Percentiles rank a stretch among this genome's conserved stretches.
These are phyloP conservation scores for Sebastes itinus DNA, from an alignment of 2,797 vertebrate genomes.

Conservation along the genomic window DNA sequence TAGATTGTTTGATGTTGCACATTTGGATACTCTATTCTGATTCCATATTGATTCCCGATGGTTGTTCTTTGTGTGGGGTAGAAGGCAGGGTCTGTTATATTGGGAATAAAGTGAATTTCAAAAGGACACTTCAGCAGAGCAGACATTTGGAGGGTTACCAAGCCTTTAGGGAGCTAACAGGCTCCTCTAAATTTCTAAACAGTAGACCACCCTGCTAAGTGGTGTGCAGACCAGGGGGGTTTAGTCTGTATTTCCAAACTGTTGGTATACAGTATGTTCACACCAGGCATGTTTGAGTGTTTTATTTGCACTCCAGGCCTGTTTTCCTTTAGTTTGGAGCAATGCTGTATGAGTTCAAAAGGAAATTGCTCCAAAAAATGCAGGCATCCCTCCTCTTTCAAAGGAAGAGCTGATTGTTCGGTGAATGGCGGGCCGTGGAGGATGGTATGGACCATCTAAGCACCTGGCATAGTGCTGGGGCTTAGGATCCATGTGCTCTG, in stretches of 20 bases:
- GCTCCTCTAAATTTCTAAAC: neutral
- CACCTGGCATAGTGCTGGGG: neutral
- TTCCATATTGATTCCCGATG: constrained; percentile 20
- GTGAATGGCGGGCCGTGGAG: neutral
- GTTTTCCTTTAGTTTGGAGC: constrained; percentile 11
- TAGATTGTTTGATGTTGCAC: neutral
- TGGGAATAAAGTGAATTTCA: constrained; percentile 1
- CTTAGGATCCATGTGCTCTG: neutral
- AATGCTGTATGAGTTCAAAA: constrained; percentile 13
- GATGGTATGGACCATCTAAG: constrained; percentile 10
- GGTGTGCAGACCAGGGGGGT: neutral
- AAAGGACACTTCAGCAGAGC: constrained; percentile 6
- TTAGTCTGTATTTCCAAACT: constrained; percentile 20
- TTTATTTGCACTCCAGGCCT: constrained; percentile 37
- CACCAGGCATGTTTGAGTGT: constrained; percentile 32
- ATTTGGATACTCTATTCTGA: neutral
- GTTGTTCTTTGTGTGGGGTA: neutral
- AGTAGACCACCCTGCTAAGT: constrained; percentile 42
- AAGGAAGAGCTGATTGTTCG: neutral
- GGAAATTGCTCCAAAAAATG: constrained; percentile 1
- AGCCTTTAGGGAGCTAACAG: constrained; percentile 27
- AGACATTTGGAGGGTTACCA: constrained; percentile 37
- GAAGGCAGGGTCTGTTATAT: neutral
- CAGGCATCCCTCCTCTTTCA: neutral
- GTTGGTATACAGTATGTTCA: constrained; percentile 28